Percentiles rank a stretch among this genome's conserved stretches.
Evolutionary conservation across 2,113 vertebrate genomes (phyloP).

Genomic region (Psephotus haematonotus): DNA sequence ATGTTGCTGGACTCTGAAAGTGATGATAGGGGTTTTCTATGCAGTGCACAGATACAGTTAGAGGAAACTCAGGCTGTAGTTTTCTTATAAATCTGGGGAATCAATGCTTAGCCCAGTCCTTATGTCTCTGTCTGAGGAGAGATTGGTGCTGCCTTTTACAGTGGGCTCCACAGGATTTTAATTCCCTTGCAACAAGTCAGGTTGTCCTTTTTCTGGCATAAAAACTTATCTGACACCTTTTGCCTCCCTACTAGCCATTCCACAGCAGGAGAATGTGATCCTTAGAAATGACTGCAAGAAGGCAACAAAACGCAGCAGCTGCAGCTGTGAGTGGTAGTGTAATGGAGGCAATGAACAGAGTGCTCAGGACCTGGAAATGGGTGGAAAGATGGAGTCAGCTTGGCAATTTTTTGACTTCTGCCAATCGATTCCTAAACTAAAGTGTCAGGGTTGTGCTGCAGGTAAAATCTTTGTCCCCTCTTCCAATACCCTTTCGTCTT

Average conservation of each 20-base stretch:
- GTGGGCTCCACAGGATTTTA: neutral
- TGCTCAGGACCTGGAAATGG: neutral
- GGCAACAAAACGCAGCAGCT: neutral
- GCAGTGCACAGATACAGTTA: neutral
- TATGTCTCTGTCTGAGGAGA: neutral
- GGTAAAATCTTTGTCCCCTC: neutral
- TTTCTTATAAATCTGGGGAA: neutral
- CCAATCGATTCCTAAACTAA: neutral
- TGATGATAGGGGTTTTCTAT: neutral
- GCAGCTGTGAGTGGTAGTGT: neutral
- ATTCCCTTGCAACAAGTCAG: neutral
- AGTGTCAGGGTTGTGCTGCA: neutral
- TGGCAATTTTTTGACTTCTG: neutral
- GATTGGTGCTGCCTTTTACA: neutral
- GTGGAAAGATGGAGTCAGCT: neutral
- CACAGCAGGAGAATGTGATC: neutral
- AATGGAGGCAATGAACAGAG: neutral
- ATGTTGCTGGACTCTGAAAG: neutral
- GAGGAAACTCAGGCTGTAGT: neutral
- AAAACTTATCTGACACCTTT: neutral
- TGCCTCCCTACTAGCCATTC: neutral
- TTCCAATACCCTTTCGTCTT: neutral
- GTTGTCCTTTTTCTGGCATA: neutral
- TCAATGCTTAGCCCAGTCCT: neutral
- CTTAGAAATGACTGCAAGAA: neutral